These are phyloP conservation scores for Pseudanteris insignis DNA, from an alignment of 2,888 invertebrate genomes.

Conservation along the genomic window DNA sequence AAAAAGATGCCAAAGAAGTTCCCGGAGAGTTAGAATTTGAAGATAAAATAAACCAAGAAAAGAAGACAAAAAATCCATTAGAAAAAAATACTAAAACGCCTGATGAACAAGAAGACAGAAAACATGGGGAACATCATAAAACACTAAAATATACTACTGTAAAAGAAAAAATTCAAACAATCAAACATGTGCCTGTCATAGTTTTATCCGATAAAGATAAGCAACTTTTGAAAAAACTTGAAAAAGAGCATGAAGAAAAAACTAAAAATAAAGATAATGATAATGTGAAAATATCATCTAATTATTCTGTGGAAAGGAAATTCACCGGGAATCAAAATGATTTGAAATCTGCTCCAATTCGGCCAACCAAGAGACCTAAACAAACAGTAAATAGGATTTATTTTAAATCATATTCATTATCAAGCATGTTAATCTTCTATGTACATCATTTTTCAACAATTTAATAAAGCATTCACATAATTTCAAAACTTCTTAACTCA, in stretches of 20 bases:
- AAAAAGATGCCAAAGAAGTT: too few relatives aligned
- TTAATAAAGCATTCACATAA: too few relatives aligned
- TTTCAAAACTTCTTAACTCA: too few relatives aligned
- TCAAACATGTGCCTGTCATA: constrained; percentile 64
- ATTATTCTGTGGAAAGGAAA: constrained; percentile 1
- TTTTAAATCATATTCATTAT: too few relatives aligned
- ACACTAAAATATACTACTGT: constrained; percentile 58
- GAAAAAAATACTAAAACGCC: background rate
- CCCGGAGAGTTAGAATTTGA: background rate
- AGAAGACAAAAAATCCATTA: background rate
- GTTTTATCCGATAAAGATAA: constrained; percentile 68
- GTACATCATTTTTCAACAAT: too few relatives aligned
- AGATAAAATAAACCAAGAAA: background rate
- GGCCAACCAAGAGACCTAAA: constrained; percentile 53
- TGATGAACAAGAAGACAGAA: too few relatives aligned
- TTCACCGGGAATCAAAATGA: constrained; percentile 12
- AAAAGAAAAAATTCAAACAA: constrained; percentile 63
- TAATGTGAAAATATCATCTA: background rate
- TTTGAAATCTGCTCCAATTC: constrained; percentile 31
- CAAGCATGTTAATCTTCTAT: too few relatives aligned
- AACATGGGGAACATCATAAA: too few relatives aligned
- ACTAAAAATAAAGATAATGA: constrained; percentile 44
- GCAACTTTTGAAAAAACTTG: constrained; percentile 67
- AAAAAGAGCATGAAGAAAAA: constrained; percentile 67
- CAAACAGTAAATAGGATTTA: constrained; percentile 58